Evolutionary conservation across 2,113 vertebrate genomes (phyloP), one percentile per base, ranked within the genome.

Genomic region (Pangasianodon gigas): DNA sequence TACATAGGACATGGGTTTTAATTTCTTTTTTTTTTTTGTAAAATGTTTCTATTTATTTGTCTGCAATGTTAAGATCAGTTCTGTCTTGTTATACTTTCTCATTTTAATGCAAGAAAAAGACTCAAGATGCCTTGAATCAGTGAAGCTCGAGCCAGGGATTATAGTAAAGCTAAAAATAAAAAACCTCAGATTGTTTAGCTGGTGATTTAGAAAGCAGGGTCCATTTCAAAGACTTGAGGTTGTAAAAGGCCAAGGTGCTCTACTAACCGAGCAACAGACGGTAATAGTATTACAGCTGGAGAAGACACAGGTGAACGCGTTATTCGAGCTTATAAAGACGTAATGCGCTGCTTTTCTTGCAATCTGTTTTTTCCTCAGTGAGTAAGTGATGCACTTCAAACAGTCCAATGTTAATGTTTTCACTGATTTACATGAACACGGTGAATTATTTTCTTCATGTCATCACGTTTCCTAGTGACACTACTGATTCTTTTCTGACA

Each of bases 41-140:
- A 89, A 89, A 32, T 84, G 60, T 82, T 86, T 91, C 93, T 94
- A 93, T 95, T 95, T 92, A 89, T 93, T 90, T 86, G 14, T 93
- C 86, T 92, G 92, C 75, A 92, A 87, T 79, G 89, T 90, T 67
- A 79, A 90, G 71, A 86, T 90, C 87, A 65, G 84, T 88, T 89
- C 1, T 77, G 41, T 87, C n/a, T 86, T 32, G 29, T 84, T 65
- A n/a, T 52, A 71, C n/a, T 4, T 82, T 71, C 65, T 85, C 77
- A 16, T 85, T 80, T 79, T 67, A 80, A 85, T 54, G 26, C 67
- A n/a, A 88, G 58, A 90, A 69, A 88, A 52, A n/a, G 11, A 58
- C 58, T 86, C 37, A 77, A 46, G 62, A 83, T 10, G 19, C 41
- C 46, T 44, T 81, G 13, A 88, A 44, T 56, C 18, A 13, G 87